phyloP scores from a whole-genome alignment of 2,113 vertebrate species.

The Thamnaconus septentrionalis region DNA sequence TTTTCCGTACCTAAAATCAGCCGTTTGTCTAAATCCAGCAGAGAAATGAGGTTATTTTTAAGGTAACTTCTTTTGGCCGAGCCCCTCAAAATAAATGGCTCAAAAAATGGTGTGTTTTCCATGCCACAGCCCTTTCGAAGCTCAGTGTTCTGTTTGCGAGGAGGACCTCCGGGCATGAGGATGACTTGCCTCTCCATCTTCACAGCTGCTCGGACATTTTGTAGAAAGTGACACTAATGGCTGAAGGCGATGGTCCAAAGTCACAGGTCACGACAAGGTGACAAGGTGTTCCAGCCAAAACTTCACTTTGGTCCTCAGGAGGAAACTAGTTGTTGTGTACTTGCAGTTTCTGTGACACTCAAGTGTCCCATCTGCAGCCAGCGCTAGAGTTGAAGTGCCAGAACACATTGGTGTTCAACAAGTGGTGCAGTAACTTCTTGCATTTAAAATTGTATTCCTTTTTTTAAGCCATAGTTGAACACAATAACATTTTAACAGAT shows the following conservation, averaged over 20 bases:
- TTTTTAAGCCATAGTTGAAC: too few relatives aligned
- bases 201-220: not conserved
- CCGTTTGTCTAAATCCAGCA: too few relatives aligned
- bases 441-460: too few relatives aligned
- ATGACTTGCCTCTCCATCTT: conserved; percentile 14
- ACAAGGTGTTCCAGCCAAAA: conserved; percentile 1
- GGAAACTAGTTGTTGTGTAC: not conserved
- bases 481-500: too few relatives aligned
- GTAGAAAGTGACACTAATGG: not conserved
- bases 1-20: not conserved
- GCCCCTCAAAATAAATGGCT: not conserved
- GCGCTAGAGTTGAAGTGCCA: too few relatives aligned
- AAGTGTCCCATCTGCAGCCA: too few relatives aligned
- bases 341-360: too few relatives aligned
- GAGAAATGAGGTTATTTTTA: too few relatives aligned
- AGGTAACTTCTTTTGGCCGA: too few relatives aligned
- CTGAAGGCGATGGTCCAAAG: not conserved
- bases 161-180: conserved; percentile 2
- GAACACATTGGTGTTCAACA: too few relatives aligned
- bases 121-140: not conserved
- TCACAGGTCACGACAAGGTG: conserved; percentile 24
- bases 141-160: not conserved
- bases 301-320: not conserved
- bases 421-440: too few relatives aligned
- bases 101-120: not conserved